Evolutionary conservation across 2,888 invertebrate genomes (phyloP), one percentile per base, ranked within the genome.

Genomic region (Lasioglossum calceatum): DNA sequence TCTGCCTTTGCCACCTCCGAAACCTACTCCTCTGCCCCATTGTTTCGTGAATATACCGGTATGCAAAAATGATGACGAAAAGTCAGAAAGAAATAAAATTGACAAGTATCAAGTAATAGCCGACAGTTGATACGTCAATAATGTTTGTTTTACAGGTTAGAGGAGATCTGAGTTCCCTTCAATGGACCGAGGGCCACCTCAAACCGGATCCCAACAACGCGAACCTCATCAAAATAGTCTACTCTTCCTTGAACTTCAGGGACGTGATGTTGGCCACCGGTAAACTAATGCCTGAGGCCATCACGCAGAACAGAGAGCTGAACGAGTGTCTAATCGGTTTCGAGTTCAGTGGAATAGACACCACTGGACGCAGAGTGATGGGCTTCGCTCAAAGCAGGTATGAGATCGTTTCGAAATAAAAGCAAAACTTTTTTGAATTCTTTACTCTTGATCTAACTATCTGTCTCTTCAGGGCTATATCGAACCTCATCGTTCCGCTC

Each of bases 221-320:
- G 4, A 85, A 93, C n/a, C 82, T 96, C 5, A 95, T 96, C 1
- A 93, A 96, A 94, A 96, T 98, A 0, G 96, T 97, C 92, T 98
- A 98, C 93, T 96, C 98, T 0, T 97, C 98, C 0, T 95, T 99
- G 23, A 99, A 99, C 95, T 99, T 99, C 97, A 97, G 98, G 93
- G 99, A 99, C 95, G 96, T 99, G 0, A 99, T 99, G 99, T 96
- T 98, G 0, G 98, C 99, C 0, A 98, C 98, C 0, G 99, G 99
- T 2, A 98, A 98, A 93, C 96, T 99, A 10, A 97, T 98, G 12
- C 97, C 97, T 0, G 99, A 99, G 94, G 97, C 98, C 1, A 97
- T 98, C 1, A 97, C 98, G 0, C 96, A 96, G 50, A 96, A 96
- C 0, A 96, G 97, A n/a, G 93, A 96, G 42, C 95, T 96, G 16